Evolutionary conservation across 2,888 invertebrate species (phyloP).

Genomic region (Pseudoips prasinana): DNA sequence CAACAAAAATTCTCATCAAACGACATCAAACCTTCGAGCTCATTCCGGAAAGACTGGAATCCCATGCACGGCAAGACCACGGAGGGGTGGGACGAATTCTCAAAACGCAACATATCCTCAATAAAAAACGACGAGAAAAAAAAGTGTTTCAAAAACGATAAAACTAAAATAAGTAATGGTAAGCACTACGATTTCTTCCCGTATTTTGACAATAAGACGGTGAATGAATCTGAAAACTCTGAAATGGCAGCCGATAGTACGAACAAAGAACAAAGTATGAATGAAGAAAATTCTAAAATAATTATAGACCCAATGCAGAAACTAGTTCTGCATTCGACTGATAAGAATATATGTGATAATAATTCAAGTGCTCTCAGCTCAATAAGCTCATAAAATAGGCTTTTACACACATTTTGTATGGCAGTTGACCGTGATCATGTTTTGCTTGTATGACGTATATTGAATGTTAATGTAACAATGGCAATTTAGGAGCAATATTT

Average conservation of each 20-base stretch:
- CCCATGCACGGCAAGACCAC: slow-evolving; percentile 56
- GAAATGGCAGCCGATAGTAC: slow-evolving; percentile 25
- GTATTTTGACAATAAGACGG: slow-evolving; percentile 70
- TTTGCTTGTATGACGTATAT: slow-evolving; percentile 48
- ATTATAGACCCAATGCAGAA: slow-evolving; percentile 80
- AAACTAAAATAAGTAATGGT: slow-evolving; percentile 60
- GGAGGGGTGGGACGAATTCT: slow-evolving; percentile 70
- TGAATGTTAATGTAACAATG: slow-evolving; percentile 32
- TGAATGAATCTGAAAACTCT: slow-evolving; percentile 33
- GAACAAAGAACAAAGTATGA: slow-evolving; percentile 34
- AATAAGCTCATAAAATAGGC: slow-evolving; percentile 71
- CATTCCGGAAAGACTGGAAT: slow-evolving; percentile 68
- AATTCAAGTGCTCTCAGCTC: slow-evolving; percentile 76
- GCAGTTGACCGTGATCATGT: slow-evolving; percentile 43
- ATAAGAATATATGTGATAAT: slow-evolving; percentile 80
- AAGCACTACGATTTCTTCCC: slow-evolving; percentile 76
- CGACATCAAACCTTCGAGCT: slow-evolving; percentile 70
- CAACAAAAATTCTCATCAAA: slow-evolving; percentile 66
- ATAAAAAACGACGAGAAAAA: slow-evolving; percentile 61
- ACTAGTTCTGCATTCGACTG: slow-evolving; percentile 78
- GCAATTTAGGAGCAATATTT: slow-evolving; percentile 41
- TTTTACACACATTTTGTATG: slow-evolving; percentile 63
- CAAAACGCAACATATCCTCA: slow-evolving; percentile 65
- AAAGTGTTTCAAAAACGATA: slow-evolving; percentile 53
- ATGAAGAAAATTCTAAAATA: slow-evolving; percentile 69